Percentiles rank a stretch among this genome's conserved stretches.
Conservation (phyloP, 2,888 invertebrate genomes). For the Tipula vernalis region DNA sequence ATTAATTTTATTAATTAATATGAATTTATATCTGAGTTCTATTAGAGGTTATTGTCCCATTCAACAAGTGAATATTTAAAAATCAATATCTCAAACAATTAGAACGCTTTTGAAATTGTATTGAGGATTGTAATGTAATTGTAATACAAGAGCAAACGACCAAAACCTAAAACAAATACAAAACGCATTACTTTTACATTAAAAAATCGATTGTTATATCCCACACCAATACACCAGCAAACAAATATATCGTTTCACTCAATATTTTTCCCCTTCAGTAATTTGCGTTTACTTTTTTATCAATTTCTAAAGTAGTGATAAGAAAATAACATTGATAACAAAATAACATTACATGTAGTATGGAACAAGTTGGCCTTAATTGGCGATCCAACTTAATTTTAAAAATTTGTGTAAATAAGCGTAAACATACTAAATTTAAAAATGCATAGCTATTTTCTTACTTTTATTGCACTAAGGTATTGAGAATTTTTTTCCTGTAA, state of each 20-base stretch:
- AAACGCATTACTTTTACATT: background rate
- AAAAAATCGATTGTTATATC: background rate
- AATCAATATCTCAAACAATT: background rate
- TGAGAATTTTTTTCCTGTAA: no score
- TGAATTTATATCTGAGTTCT: no score
- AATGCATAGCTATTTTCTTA: no score
- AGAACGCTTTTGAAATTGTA: background rate
- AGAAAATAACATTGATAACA: background rate
- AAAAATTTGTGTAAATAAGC: background rate
- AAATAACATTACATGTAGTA: background rate
- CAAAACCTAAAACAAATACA: background rate
- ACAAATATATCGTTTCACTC: background rate
- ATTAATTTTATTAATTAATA: background rate
- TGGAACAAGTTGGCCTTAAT: background rate
- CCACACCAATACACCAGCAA: background rate
- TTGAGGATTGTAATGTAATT: background rate
- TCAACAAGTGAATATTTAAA: background rate
- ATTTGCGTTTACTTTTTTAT: background rate
- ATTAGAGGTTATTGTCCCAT: background rate
- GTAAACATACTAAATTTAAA: no score
- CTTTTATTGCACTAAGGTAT: no score
- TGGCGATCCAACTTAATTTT: background rate
- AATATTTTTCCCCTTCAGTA: background rate
- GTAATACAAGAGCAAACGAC: background rate
- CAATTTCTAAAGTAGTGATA: background rate